Base-by-base conservation (phyloP, 2,888 invertebrate genomes). In the Cheiracanthium punctorium region DNA sequence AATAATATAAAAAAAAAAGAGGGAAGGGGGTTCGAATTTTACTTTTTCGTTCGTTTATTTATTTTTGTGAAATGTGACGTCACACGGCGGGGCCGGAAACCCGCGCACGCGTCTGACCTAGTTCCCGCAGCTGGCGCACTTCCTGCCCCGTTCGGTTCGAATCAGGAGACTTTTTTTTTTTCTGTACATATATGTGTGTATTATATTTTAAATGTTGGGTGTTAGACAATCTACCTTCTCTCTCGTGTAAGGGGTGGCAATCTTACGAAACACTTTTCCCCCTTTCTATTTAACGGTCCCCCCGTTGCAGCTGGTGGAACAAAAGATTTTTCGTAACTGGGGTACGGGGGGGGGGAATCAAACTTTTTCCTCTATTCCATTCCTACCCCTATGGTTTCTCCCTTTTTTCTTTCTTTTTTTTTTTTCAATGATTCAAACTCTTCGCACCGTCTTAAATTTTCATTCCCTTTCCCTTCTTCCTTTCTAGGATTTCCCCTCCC, bases 21-120 rank as follows among this genome's bases (percentile, higher is more conserved):
- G 75, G 65, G 75, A 37, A 72, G 73, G 64, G 28, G 29, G 75
- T 52, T 33, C 33, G 65, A 58, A 33, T 33, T 33, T 69, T 69
- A 37, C 24, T 69, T 32, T 67, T 58, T 37, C 28, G 20, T 43
- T 71, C 71, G 17, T 70, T 71, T 70, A 58, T 71, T 70, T 71
- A 71, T 71, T 79, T 79, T 71, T 80, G 24, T 41, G 43, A 80
- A 80, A 72, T 67, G 72, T 80, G 80, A 80, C 80, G 80, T 80
- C 80, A 80, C 65, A 77, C 48, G 65, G 30, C 64, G 43, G 77
- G 52, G 64, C 77, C 80, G 80, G 80, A 80, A 80, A 72, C 72
- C 43, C 72, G 52, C 80, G 74, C 81, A 81, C 81, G 81, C 81
- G 81, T 67, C 52, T 81, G 81, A 81, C 81, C 81, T 74, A 81